phyloP scores from a whole-genome alignment of 2,113 vertebrate genomes.

The Lanius ludovicianus region DNA sequence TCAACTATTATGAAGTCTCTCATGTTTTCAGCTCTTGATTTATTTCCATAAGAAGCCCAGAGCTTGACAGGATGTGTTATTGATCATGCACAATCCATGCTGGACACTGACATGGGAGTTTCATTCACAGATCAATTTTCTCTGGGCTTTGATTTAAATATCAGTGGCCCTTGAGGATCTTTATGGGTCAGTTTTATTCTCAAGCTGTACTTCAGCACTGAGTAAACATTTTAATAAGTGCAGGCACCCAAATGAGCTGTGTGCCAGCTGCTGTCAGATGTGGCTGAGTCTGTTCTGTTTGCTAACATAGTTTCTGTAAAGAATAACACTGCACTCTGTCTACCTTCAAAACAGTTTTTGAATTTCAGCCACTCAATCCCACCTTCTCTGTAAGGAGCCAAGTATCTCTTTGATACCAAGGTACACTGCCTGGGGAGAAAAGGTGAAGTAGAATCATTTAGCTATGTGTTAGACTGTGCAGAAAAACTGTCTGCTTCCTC shows the following conservation, averaged over 20 bases:
- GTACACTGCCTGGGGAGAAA: background rate
- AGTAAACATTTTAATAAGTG: background rate
- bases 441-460: background rate
- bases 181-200: background rate
- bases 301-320: background rate
- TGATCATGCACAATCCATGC: background rate
- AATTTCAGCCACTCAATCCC: background rate
- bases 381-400: background rate
- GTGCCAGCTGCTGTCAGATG: background rate
- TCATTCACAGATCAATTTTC: conserved; percentile 2
- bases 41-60: background rate
- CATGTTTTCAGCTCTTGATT: background rate
- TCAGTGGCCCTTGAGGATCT: background rate
- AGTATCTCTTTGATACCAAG: background rate
- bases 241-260: background rate
- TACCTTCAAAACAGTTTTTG: background rate
- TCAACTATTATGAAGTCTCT: background rate
- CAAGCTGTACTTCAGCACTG: background rate
- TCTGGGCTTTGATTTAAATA: conserved; percentile 15
- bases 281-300: background rate
- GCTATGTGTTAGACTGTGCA: background rate
- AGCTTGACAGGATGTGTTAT: background rate
- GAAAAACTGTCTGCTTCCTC: background rate
- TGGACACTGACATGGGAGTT: background rate
- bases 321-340: background rate